A percentile compares a stretch with the other conserved stretches of the same genome.
phyloP scores from a whole-genome alignment of 2,113 vertebrate species.

The Calyptomena viridis region DNA sequence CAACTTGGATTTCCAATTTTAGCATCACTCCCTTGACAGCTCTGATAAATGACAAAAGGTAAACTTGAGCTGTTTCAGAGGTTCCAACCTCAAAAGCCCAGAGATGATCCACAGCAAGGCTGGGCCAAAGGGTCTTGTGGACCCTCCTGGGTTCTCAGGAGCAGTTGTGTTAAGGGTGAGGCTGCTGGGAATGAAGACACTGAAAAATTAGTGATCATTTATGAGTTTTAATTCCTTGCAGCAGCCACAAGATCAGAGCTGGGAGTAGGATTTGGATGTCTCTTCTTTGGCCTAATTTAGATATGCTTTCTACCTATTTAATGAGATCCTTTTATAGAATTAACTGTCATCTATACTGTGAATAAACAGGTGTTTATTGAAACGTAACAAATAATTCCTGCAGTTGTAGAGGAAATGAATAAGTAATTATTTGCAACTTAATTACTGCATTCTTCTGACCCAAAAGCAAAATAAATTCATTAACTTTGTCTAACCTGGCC shows the following conservation, averaged over 20 bases:
- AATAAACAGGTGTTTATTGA: conserved; percentile 26
- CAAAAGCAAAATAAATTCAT: not conserved
- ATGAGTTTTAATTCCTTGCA: not conserved
- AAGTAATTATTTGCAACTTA: conserved; percentile 14
- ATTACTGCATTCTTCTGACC: not conserved
- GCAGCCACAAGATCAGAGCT: not conserved
- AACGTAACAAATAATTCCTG: not conserved
- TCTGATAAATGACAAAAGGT: not conserved
- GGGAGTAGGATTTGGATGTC: not conserved
- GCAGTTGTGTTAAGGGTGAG: not conserved
- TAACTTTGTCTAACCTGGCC: not conserved
- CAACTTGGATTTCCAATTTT: conserved; percentile 18
- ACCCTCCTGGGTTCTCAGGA: not conserved
- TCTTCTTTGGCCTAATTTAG: not conserved
- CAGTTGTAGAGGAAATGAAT: not conserved
- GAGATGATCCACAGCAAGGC: not conserved
- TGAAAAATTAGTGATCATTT: not conserved
- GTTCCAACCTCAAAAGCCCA: not conserved
- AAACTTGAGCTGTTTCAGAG: not conserved
- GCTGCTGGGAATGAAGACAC: not conserved
- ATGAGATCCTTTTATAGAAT: conserved; percentile 1
- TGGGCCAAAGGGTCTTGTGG: not conserved
- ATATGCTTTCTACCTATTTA: not conserved
- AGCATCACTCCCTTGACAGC: conserved; percentile 17
- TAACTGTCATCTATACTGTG: not conserved